Conservation (phyloP, 2,797 vertebrate genomes). For the Neosalanx taihuensis region DNA sequence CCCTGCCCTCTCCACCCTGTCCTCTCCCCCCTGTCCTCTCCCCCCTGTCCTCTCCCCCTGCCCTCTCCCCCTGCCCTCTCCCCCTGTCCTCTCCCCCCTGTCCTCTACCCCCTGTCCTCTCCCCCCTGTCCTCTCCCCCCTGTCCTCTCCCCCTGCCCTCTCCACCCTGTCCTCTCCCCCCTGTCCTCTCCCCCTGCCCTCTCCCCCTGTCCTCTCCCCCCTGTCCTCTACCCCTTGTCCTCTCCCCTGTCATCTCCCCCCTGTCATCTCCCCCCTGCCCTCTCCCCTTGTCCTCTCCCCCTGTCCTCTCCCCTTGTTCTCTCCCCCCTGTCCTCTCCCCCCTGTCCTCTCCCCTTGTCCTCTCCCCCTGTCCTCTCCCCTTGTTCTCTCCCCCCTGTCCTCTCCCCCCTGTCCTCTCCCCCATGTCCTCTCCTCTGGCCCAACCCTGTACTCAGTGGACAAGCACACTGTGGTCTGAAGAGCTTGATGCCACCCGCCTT, state of each 20-base stretch:
- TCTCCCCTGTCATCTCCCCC: not conserved
- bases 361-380: not conserved
- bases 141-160: too few relatives aligned
- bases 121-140: too few relatives aligned
- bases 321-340: not conserved
- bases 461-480: slow-evolving; percentile 7
- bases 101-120: too few relatives aligned
- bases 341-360: not conserved
- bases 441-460: slow-evolving; percentile 9
- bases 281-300: not conserved
- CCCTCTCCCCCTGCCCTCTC: not conserved
- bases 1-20: slow-evolving; percentile 6
- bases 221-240: slow-evolving; percentile 14
- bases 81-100: not conserved
- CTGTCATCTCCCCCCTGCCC: not conserved
- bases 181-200: not conserved
- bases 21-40: slow-evolving; percentile 2
- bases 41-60: not conserved
- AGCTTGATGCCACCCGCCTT: slow-evolving; percentile 17
- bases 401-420: not conserved
- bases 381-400: not conserved
- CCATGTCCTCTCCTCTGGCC: slow-evolving; percentile 9
- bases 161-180: slow-evolving; percentile 18
- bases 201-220: not conserved
- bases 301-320: not conserved